Conservation (phyloP, 2,113 vertebrate genomes). For the Hemichromis elongatus region DNA sequence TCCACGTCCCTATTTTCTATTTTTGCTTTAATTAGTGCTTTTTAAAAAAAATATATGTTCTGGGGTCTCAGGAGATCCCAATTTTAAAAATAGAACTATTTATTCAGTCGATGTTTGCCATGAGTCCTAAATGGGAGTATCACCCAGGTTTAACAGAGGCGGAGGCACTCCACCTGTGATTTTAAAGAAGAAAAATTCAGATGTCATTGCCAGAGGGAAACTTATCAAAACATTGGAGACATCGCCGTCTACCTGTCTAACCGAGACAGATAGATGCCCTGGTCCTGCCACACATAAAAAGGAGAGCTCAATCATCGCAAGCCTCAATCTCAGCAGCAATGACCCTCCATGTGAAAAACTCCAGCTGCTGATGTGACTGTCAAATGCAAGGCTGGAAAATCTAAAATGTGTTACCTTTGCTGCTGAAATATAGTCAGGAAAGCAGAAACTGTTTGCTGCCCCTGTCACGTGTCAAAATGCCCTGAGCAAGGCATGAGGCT, state of each 20-base stretch:
- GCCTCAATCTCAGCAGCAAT: not conserved
- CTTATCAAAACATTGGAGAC: not conserved
- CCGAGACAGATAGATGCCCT: not conserved
- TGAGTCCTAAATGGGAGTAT: not conserved
- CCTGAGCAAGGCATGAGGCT: not conserved
- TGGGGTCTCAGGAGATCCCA: not conserved
- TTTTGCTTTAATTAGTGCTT: not conserved
- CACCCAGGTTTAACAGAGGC: not conserved
- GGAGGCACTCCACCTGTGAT: not conserved
- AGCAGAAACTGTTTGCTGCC: not conserved
- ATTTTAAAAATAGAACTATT: fast-evolving
- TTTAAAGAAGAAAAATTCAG: not conserved
- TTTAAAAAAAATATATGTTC: not conserved
- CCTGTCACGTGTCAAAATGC: not conserved
- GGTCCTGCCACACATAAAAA: not conserved
- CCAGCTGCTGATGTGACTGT: not conserved
- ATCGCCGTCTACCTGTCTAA: not conserved
- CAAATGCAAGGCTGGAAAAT: not conserved
- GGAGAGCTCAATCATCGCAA: not conserved
- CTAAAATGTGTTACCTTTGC: not conserved
- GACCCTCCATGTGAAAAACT: not conserved
- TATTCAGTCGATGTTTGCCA: not conserved
- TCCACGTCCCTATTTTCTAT: not conserved
- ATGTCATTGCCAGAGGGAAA: not conserved
- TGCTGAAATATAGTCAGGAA: not conserved